Percentiles rank a stretch among this genome's conserved stretches.
These are phyloP conservation scores for Heliconius erato DNA, from an alignment of 2,888 invertebrate species.

Conservation along the genomic window DNA sequence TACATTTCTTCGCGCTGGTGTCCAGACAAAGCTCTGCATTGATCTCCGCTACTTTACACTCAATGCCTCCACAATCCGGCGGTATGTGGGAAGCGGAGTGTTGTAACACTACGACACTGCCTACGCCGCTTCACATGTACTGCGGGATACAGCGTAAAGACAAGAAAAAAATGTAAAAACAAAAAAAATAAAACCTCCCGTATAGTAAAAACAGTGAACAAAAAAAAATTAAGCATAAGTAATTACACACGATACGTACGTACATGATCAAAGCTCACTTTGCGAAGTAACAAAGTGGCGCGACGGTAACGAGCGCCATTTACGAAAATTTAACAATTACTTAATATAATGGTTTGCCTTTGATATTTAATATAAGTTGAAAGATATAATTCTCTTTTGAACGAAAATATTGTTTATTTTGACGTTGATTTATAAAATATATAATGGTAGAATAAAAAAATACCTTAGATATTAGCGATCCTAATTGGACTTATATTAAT, in stretches of 20 bases:
- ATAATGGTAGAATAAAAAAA: too few species aligned
- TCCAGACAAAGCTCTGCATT: too few species aligned
- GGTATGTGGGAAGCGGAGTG: too few species aligned
- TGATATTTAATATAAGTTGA: slow-evolving; percentile 15
- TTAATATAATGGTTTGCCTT: slow-evolving; percentile 18
- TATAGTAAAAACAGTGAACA: not conserved
- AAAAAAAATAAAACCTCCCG: not conserved
- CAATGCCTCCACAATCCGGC: not conserved
- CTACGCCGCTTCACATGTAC: too few species aligned
- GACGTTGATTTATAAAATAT: too few species aligned
- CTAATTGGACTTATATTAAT: too few species aligned
- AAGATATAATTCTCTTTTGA: too few species aligned
- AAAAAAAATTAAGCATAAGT: slow-evolving; percentile 7
- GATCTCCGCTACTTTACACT: not conserved
- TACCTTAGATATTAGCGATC: too few species aligned
- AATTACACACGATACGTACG: slow-evolving; percentile 6
- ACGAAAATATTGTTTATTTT: too few species aligned
- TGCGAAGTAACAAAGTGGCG: slow-evolving; percentile 13
- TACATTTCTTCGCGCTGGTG: not conserved
- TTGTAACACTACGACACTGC: too few species aligned
- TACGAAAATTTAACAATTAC: slow-evolving; percentile 31
- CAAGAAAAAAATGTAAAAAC: too few species aligned
- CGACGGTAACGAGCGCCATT: slow-evolving; percentile 29
- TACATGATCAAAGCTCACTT: slow-evolving; percentile 15
- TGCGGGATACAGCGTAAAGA: too few species aligned